phyloP scores from a whole-genome alignment of 2,113 vertebrate species.

The Antennarius striatus region DNA sequence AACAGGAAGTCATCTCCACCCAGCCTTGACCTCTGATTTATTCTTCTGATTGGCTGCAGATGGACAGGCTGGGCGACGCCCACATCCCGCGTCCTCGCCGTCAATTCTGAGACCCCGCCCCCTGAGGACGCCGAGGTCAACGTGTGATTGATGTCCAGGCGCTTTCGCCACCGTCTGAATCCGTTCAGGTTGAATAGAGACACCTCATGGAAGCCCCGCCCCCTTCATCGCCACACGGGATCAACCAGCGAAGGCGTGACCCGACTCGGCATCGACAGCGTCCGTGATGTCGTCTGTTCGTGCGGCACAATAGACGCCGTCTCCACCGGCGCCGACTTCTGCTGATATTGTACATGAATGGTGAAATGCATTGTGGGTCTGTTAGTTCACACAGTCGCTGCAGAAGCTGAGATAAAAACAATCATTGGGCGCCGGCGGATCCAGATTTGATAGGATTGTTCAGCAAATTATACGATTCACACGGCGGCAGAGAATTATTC shows the following conservation, averaged over 20 bases:
- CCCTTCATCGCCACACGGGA: too few relatives aligned
- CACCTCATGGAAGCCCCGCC: not conserved
- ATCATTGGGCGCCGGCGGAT: not conserved
- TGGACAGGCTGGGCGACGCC: too few relatives aligned
- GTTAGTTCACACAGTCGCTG: constrained; percentile 4
- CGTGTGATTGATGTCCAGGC: too few relatives aligned
- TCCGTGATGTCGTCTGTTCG: constrained; percentile 12
- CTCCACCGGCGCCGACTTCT: constrained; percentile 2
- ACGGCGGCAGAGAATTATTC: too few relatives aligned
- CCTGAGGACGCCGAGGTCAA: too few relatives aligned
- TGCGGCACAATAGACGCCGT: not conserved
- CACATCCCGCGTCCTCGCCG: too few relatives aligned
- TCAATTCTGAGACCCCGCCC: too few relatives aligned
- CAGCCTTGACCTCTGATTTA: too few relatives aligned
- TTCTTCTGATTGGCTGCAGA: too few relatives aligned
- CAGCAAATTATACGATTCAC: constrained; percentile 22
- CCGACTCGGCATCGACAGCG: constrained; percentile 23
- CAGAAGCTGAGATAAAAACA: constrained; percentile 32
- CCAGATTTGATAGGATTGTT: not conserved
- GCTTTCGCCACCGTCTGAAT: too few relatives aligned
- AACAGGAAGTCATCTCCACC: too few relatives aligned
- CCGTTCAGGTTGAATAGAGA: too few relatives aligned
- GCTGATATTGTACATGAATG: constrained; percentile 2
- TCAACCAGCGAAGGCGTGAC: not conserved
- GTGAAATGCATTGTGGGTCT: constrained; percentile 24